Base-by-base conservation (phyloP, 2,113 vertebrate genomes). In the Bujurquina vittata region DNA sequence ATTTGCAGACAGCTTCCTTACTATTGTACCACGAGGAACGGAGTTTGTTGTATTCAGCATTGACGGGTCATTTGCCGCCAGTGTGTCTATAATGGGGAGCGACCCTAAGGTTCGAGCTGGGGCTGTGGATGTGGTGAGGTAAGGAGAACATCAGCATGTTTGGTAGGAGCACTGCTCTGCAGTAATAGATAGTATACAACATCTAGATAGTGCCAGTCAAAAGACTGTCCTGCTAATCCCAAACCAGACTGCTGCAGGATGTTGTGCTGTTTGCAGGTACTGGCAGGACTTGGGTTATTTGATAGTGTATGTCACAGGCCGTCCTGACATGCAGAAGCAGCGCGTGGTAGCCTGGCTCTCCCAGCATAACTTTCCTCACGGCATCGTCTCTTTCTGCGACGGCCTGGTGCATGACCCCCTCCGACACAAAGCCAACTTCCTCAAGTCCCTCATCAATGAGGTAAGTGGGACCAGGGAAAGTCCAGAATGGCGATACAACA, bases 301-400 rank as follows among this genome's bases (percentile, higher is more conserved):
- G 95, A 99, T 99, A 23, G 97, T 99, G 81, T 99, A 99, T 0
- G 97, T 99, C 85, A 99, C 98, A 0, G 98, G 98, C 54, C 97
- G 98, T 35, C 98, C 98, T 0, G 98, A 99, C 96, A 99, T 99
- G 98, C 98, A 99, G 95, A 99, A 99, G 96, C 98, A 99, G 93
- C 96, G 98, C 10, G 98, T 99, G 94, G 98, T 99, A 67, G 98
- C 98, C 0, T 99, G 98, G 98, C 96, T 99, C 62, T 98, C 98
- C 29, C 98, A 99, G 94, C 98, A 99, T 94, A 99, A 99, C 94
- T 99, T 99, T 85, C 98, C 98, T 62, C 98, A 99, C 0, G 98
- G 98, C 9, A 95, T 99, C 2, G 97, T 99, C 75, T 99, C 98
- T 76, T 99, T 99, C 95, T 99, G 98, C 0, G 98, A 99, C 0